Base-by-base conservation (phyloP, 1,140 invertebrate genomes). In the Steinernema feltiae region DNA sequence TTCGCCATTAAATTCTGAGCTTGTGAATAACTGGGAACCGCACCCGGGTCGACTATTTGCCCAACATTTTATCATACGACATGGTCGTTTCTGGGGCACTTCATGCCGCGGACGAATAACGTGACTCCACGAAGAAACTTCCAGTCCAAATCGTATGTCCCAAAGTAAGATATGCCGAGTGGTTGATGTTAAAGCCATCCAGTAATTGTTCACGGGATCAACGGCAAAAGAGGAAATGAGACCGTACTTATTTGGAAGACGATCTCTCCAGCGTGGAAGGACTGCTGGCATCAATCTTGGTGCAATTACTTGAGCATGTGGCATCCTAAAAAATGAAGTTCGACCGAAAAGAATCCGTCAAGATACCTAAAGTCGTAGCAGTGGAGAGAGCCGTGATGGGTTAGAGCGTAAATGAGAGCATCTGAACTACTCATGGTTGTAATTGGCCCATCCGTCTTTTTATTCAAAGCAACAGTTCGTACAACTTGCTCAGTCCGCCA, bases 1-100 rank as follows among this genome's bases (percentile, higher is more conserved):
- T 63, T 63, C 53, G 7, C 53, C 53, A 27, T 63, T 63, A 21
- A 17, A 63, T 63, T 63, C 53, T n/a, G 53, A 63, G 53, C 53
- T 63, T 12, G 53, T 63, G 53, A 63, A 63, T 63, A 63, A 27
- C 53, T 63, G 53, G 2, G 53, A 63, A 3, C 24, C 53, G 24
- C 53, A 63, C 3, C 53, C 53, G 3, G 53, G 53, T 7, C 53
- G 53, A 63, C 53, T 27, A 21, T 63, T 63, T 3, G 53, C 15
- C 53, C 53, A 63, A 21, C 53, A 63, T 21, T 63, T 63, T 7
- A 27, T 63, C 53, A 63, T 15, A 12, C 53, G 53, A 63, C 53
- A 63, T 17, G 53, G 3, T 21, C 24, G 7, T 27, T 63, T 63
- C 15, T 63, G 7, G 2, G 53, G 53, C 24, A 17, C 24, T n/a